phyloP scores from a whole-genome alignment of 1,140 invertebrate genomes.

The Pogonomyrmex californicus region DNA sequence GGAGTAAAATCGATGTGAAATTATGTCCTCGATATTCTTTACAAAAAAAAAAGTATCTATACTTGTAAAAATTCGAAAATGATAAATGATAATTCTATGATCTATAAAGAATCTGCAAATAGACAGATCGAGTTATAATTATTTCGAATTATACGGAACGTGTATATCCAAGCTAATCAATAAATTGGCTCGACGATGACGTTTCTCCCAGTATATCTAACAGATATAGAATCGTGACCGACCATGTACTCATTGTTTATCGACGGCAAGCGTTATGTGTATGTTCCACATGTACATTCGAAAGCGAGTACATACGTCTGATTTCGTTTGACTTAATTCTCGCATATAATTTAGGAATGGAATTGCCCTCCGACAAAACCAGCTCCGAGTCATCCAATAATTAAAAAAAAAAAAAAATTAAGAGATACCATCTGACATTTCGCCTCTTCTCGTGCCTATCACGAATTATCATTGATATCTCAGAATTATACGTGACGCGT shows the following conservation, averaged over 20 bases:
- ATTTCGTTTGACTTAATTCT: slow-evolving; percentile 16
- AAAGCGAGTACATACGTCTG: background rate
- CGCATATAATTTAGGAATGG: background rate
- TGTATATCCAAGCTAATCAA: slow-evolving; percentile 40
- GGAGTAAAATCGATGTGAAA: slow-evolving; percentile 6
- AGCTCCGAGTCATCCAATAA: background rate
- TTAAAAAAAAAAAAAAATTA: background rate
- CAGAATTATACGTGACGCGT: background rate
- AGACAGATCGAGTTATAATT: slow-evolving; percentile 28
- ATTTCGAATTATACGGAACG: background rate
- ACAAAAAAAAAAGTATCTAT: background rate
- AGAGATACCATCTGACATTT: background rate
- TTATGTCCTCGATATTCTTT: background rate
- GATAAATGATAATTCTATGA: background rate
- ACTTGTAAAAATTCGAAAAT: background rate
- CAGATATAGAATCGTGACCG: slow-evolving; percentile 49
- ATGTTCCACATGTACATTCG: slow-evolving; percentile 8
- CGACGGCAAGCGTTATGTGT: slow-evolving; percentile 4
- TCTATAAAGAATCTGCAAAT: slow-evolving; percentile 1
- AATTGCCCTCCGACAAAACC: background rate
- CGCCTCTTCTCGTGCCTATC: background rate
- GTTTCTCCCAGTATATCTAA: slow-evolving; percentile 7
- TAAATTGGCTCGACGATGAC: background rate
- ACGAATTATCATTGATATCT: no score
- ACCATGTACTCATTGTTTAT: slow-evolving; percentile 27